Conservation (phyloP, 64 coral and sea anemone genomes). For the Pachyseris speciosa region DNA sequence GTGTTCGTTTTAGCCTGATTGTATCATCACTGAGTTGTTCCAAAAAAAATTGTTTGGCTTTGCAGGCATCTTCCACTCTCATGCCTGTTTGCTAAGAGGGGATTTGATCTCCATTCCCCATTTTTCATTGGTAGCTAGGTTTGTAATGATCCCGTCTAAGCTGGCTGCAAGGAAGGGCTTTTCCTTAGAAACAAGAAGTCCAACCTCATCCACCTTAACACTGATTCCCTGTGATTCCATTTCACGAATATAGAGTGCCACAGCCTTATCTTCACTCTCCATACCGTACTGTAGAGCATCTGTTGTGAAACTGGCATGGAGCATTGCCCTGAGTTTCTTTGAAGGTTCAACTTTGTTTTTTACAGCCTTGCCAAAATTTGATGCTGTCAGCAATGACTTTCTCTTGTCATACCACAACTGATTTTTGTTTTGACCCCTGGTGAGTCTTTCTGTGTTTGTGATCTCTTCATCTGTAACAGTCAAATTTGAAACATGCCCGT, state of each 20-base stretch:
- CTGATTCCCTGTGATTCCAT: neutral
- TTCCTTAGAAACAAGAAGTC: slow-evolving; percentile 31
- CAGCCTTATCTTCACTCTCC: slow-evolving; percentile 36
- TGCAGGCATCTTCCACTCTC: slow-evolving; percentile 6
- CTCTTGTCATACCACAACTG: neutral
- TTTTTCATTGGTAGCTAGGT: neutral
- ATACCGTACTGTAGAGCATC: slow-evolving; percentile 17
- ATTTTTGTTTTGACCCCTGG: neutral
- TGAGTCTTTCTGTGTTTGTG: neutral
- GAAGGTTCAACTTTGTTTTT: neutral
- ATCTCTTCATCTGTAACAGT: neutral
- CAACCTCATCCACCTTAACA: slow-evolving; percentile 21
- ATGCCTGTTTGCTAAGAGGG: slow-evolving; percentile 25
- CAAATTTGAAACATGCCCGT: slow-evolving; percentile 7
- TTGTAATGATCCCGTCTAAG: slow-evolving; percentile 31
- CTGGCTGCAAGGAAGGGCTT: slow-evolving; percentile 58
- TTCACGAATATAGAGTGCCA: neutral
- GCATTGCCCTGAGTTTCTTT: slow-evolving; percentile 2
- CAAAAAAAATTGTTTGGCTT: slow-evolving; percentile 54
- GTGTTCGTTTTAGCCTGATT: slow-evolving; percentile 5
- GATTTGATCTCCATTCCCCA: slow-evolving; percentile 50
- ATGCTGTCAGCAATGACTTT: neutral
- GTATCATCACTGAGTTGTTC: neutral
- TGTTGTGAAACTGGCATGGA: neutral
- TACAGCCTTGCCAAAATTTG: slow-evolving; percentile 27